Evolutionary conservation across 2,797 vertebrate genomes (phyloP).

Genomic region (Diglossa cyanea): DNA sequence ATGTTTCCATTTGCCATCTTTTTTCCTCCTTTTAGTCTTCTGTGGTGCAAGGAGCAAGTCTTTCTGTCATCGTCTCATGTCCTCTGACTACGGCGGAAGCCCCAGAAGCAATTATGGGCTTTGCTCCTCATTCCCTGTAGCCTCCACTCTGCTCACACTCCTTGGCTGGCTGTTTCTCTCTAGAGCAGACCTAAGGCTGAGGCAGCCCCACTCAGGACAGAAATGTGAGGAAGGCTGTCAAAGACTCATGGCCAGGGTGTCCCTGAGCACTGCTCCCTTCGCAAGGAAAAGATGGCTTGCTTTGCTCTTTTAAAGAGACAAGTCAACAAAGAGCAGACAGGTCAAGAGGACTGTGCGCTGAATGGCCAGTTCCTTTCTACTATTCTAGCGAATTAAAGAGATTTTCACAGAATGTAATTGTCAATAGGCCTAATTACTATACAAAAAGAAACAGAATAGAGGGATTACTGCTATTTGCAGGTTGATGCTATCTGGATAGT

Average conservation of each 20-base stretch:
- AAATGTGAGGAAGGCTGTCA: not conserved
- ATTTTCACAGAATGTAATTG: not conserved
- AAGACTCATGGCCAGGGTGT: not conserved
- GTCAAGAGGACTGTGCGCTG: not conserved
- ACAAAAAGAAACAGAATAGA: not conserved
- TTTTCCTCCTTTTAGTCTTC: not conserved
- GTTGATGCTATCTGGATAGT: not conserved
- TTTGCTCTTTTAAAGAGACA: not conserved
- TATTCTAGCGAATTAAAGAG: not conserved
- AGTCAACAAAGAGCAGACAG: not conserved
- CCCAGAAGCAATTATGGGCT: not conserved
- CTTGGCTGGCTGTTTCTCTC: not conserved
- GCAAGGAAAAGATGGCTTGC: not conserved
- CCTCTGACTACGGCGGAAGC: not conserved
- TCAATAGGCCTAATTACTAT: not conserved
- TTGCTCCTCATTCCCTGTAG: not conserved
- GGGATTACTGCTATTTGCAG: not conserved
- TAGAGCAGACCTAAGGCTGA: not conserved
- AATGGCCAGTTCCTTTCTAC: not conserved
- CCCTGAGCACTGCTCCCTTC: not conserved
- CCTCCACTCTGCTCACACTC: not conserved
- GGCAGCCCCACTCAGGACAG: not conserved
- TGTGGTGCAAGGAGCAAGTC: not conserved
- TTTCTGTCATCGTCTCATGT: accelerated
- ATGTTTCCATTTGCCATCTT: not conserved